Base-by-base conservation (phyloP, 2,797 vertebrate species). In the Rhynchotus rufescens region DNA sequence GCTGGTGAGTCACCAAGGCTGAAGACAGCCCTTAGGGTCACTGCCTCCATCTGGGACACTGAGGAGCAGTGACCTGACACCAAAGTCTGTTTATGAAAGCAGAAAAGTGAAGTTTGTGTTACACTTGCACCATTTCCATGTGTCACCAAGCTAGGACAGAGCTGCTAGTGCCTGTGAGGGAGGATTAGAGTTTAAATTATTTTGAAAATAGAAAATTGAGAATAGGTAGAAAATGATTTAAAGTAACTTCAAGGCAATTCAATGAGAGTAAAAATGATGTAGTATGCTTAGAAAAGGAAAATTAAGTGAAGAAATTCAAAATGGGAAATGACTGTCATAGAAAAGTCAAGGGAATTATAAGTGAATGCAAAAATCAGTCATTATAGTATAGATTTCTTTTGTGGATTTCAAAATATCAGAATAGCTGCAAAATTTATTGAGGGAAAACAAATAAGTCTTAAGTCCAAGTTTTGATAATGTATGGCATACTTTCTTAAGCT, bases 11-110 rank as follows among this genome's bases (percentile, higher is more conserved):
- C 77, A 54, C 0, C 44, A 8, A 54, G 32, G 56, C 51, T 5
- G 5, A 54, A 84, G 60, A 60, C 67, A 45, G n/a, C 1, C 0
- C n/a, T 66, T 3, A 1, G 26, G 36, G 61, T 61, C 4, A 7
- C 47, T 28, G 4, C 28, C 1, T 4, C n/a, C 28, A 26, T 44
- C 19, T 0, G 0, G 4, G 3, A 65, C 9, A 15, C 22, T 49
- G 80, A 7, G 6, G 34, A 44, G 38, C 8, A 59, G 23, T 26
- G 71, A 57, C 44, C 44, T 59, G 21, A 32, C n/a, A 25, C 40
- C 8, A 32, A 59, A 44, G 42, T 5, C 38, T 40, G 9, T 40
- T 40, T 12, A 40, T 59, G 28, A 45, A 34, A 40, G 32, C 5
- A 14, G 20, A 4, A 71, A 54, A 45, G 34, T 5, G 8, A 28